phyloP scores from a whole-genome alignment of 1,140 invertebrate genomes.

The Cheumatopsyche charites region DNA sequence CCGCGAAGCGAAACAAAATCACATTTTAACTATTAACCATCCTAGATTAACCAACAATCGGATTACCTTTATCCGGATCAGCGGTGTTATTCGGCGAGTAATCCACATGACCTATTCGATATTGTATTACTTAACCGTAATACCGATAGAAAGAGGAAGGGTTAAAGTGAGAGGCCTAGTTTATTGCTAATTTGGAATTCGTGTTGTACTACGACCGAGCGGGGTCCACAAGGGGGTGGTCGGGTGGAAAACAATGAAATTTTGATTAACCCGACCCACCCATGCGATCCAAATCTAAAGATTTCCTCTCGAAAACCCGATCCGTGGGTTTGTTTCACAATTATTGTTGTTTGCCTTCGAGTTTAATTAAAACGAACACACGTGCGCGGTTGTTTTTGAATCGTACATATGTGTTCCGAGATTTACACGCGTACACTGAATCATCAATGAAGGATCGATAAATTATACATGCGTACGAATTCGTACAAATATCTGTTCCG shows the following conservation, averaged over 20 bases:
- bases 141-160: background rate
- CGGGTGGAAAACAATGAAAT: conserved; percentile 26
- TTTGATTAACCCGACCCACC: conserved; percentile 38
- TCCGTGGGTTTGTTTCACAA: conserved; percentile 8
- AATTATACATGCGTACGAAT: too few species aligned
- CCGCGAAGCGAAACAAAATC: too few species aligned
- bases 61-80: too few species aligned
- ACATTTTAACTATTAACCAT: too few species aligned
- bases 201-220: conserved; percentile 8
- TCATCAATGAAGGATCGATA: too few species aligned
- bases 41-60: too few species aligned
- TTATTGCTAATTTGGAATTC: conserved; percentile 41
- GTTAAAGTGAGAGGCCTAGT: conserved; percentile 15
- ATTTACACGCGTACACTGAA: too few species aligned
- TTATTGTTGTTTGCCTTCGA: conserved; percentile 26
- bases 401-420: background rate
- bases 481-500: too few species aligned
- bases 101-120: conserved; percentile 3
- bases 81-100: background rate
- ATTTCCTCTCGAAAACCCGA: conserved; percentile 15
- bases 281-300: conserved; percentile 32
- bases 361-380: conserved; percentile 20
- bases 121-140: background rate
- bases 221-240: too few species aligned
- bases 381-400: background rate